Evolutionary conservation across 2,888 invertebrate species (phyloP).

Genomic region (Eumacrocentrus americanus): DNA sequence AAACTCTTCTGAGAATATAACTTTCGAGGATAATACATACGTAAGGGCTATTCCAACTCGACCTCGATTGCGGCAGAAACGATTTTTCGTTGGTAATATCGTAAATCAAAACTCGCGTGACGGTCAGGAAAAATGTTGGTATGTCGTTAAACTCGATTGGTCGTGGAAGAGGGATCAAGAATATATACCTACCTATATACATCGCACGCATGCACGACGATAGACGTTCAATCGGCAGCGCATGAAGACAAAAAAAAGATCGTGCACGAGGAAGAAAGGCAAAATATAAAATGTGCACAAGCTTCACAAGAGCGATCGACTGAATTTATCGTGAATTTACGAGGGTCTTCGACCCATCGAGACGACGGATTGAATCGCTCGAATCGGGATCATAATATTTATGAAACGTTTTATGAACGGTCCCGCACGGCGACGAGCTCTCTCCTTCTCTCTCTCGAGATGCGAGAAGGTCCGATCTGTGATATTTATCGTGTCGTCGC

Average conservation of each 20-base stretch:
- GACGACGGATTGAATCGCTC: slow-evolving; percentile 44
- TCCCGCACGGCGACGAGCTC: slow-evolving; percentile 24
- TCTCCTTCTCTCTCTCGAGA: slow-evolving; percentile 19
- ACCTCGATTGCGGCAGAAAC: slow-evolving; percentile 6
- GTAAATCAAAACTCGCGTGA: slow-evolving; percentile 28
- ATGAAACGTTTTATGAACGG: slow-evolving; percentile 42
- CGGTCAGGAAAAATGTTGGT: slow-evolving; percentile 16
- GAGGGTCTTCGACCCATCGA: slow-evolving; percentile 31
- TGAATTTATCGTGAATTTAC: slow-evolving; percentile 31
- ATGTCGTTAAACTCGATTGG: slow-evolving; percentile 33
- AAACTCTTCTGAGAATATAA: too few species aligned
- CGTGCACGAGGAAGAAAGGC: slow-evolving; percentile 3
- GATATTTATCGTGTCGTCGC: slow-evolving; percentile 40
- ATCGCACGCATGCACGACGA: slow-evolving; percentile 21
- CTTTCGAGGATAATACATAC: too few species aligned
- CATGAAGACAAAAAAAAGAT: slow-evolving; percentile 5
- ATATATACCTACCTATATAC: slow-evolving; percentile 15
- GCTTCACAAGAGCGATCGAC: slow-evolving; percentile 22
- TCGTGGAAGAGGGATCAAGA: slow-evolving; percentile 24
- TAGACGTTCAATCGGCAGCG: not conserved
- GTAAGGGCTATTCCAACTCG: not conserved
- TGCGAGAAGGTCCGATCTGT: slow-evolving; percentile 15
- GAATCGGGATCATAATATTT: slow-evolving; percentile 47
- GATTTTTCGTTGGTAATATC: slow-evolving; percentile 15
- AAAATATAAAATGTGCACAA: slow-evolving; percentile 28